A percentile compares a stretch with the other conserved stretches of the same genome.
phyloP scores from a whole-genome alignment of 2,113 vertebrate species.

The Cichladusa arquata region DNA sequence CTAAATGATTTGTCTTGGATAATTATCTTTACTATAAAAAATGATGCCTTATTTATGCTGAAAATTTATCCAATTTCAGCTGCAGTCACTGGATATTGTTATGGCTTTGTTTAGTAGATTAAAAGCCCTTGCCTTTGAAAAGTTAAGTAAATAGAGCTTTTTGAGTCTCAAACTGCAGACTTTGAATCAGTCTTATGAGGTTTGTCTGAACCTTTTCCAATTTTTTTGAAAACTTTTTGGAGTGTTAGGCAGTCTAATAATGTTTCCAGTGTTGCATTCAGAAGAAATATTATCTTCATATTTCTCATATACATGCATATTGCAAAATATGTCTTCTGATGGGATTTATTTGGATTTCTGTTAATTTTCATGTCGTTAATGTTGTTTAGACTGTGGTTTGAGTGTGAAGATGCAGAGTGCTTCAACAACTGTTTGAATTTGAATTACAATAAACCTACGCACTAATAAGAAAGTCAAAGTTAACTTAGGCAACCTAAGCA shows the following conservation, averaged over 20 bases:
- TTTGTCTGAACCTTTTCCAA: conserved; percentile 8
- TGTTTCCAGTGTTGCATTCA: neutral
- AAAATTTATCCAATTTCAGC: neutral
- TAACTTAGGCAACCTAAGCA: neutral
- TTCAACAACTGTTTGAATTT: neutral
- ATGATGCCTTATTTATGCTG: neutral
- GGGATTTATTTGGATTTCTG: neutral
- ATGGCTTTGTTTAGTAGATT: conserved; percentile 15
- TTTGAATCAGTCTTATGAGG: neutral
- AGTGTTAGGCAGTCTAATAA: neutral
- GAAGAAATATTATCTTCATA: neutral
- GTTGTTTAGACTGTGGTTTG: neutral
- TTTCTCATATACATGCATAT: neutral
- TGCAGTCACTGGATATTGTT: neutral
- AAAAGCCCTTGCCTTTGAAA: conserved; percentile 33
- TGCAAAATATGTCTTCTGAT: neutral
- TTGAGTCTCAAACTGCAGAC: neutral
- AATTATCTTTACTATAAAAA: neutral
- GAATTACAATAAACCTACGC: neutral
- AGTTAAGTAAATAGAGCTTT: neutral
- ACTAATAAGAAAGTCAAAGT: neutral
- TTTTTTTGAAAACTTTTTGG: neutral
- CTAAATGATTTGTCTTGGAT: neutral
- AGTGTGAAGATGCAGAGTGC: neutral
- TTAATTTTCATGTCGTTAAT: neutral